Evolutionary conservation across 2,888 invertebrate species (phyloP), one percentile per base, ranked within the genome.

Genomic region (Drosophila longiperda): DNA sequence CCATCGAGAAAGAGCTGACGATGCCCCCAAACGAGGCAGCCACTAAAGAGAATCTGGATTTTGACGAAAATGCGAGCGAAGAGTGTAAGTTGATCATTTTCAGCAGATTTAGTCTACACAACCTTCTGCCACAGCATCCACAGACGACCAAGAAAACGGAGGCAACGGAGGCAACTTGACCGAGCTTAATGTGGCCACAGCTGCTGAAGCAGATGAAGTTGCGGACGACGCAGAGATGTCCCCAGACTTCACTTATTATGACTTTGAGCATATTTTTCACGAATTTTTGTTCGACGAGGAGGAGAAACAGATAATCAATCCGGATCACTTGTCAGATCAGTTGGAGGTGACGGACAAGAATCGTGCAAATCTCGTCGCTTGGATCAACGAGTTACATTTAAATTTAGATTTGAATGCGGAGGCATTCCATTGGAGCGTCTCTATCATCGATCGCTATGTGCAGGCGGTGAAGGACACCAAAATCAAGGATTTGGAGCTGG

Each of bases 341-440:
- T 93, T 77, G 48, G 91, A 92, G 76, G 94, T 98, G 12, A 96
- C 96, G 15, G 95, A 96, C 1, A 96, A 95, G 87, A 99, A 99
- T 98, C 95, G 99, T 74, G 94, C 96, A 17, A 96, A 98, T 53
- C 94, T 99, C n/a, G 94, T 99, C 70, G 98, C 99, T 92, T 99
- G 99, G 99, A 94, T 99, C 61, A 96, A 97, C 23, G 98, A 98
- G 90, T 98, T 99, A 9, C 98, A 98, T 84, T 93, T 95, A 55
- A 96, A 97, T 90, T 99, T 98, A 93, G 96, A 96, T 75, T 94
- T 98, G 61, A 94, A 96, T 20, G 95, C 96, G 62, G 99, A 99
- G 93, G 98, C 99, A 11, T 95, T 98, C 72, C 98, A 98, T 92
- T 93, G 99, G 89, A 96, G 98, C 63, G 95, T 99, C 62, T 96